Evolutionary conservation across 2,113 vertebrate species (phyloP).

Genomic region (Machaerirhynchus nigripectus): DNA sequence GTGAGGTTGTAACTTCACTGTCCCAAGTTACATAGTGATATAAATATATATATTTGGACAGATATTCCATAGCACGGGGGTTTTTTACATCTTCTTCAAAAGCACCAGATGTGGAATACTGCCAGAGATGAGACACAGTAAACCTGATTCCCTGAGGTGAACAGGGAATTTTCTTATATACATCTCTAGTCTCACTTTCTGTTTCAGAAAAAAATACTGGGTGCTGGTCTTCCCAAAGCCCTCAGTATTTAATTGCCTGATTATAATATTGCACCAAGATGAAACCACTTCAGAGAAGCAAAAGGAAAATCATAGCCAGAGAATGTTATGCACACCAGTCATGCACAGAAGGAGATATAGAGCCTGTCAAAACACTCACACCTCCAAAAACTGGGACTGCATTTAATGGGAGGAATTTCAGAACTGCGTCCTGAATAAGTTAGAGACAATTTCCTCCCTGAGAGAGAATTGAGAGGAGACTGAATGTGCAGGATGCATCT

Average conservation of each 20-base stretch:
- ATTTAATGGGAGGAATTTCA: neutral
- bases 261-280: neutral
- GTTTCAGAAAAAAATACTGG: neutral
- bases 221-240: neutral
- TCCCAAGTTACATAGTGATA: neutral
- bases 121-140: neutral
- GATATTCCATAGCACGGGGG: neutral
- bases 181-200: neutral
- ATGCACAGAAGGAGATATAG: neutral
- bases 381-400: neutral
- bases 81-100: neutral
- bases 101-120: neutral
- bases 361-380: neutral
- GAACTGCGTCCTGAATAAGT: neutral
- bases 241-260: neutral
- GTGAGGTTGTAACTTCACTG: neutral
- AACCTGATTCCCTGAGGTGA: neutral
- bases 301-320: neutral
- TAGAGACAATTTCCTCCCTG: neutral
- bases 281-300: neutral
- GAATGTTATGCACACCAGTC: neutral
- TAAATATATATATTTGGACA: neutral
- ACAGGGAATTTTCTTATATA: neutral
- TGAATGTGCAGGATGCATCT: neutral
- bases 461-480: neutral